Base-by-base conservation (phyloP, 2,888 invertebrate species). In the Tiphia femorata region DNA sequence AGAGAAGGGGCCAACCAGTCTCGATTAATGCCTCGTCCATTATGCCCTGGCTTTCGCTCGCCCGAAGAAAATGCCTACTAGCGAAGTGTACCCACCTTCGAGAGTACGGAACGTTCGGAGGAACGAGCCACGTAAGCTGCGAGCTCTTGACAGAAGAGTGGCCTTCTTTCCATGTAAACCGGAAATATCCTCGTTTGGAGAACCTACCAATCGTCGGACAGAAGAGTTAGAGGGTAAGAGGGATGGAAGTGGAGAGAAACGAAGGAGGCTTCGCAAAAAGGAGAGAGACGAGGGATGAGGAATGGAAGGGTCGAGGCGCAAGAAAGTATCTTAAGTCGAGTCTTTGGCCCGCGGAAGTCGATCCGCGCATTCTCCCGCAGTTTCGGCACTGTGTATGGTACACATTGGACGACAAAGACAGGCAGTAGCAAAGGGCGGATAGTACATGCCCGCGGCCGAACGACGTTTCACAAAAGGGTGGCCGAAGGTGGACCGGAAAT, bases 401-500 rank as follows among this genome's bases (percentile, higher is more conserved):
- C 58, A 63, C 59, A 51, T 49, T 40, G 57, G 53, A 58, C 48
- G 64, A 64, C 64, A 70, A 63, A 70, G 63, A 52, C 53, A 50
- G 27, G 47, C 55, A 37, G 49, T 44, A 47, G 53, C 47, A 17
- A 23, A 43, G 50, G 51, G 49, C 51, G 51, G 58, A 64, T 60
- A 70, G 55, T 58, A 56, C 49, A 30, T 29, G 25, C 20, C 49
- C 64, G 55, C 53, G 49, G 41, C 53, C 52, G 53, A 53, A 61
- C 57, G 67, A 58, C 48, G 60, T 38, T 57, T 37, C 64, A 72
- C 74, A 73, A 76, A 75, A 76, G 73, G 46, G 56, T 55, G 62
- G 44, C 20, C 30, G 54, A 67, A 62, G 58, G 57, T 64, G 51
- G 55, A 64, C 67, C 69, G 74, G 77, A 76, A 75, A 76, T 77